Base-by-base conservation (phyloP, 1,140 invertebrate species). In the Lerema accius region DNA sequence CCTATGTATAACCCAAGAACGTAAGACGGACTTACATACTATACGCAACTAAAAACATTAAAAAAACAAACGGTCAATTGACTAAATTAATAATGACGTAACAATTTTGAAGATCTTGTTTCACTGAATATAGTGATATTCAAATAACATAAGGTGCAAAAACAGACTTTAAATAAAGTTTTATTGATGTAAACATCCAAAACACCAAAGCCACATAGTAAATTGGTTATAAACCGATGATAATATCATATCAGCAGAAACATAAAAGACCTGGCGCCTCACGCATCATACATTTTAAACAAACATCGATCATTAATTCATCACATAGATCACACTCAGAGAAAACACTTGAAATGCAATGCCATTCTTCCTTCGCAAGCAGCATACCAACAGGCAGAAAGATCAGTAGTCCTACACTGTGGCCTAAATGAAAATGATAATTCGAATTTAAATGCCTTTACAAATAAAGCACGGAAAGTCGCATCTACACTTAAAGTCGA, bases 381-480 rank as follows among this genome's bases (percentile, higher is more conserved):
- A 39, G 74, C 68, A 77, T 76, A 79, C 69, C 51, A 74, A 78
- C 56, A 61, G 51, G 42, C 64, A 59, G 48, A 60, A 48, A 63
- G 58, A 63, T 53, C 49, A 32, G 13, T 53, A 46, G 28, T 40
- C 35, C 11, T 50, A 35, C 42, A 66, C 65, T 49, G 56, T 67
- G 62, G 68, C 62, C 63, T 65, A 67, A 71, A 72, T 65, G 62
- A 78, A 80, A 80, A 76, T 76, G 75, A 78, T 71, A 73, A 80
- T 62, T 68, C 68, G 65, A 69, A 71, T 65, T 53, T 64, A 78
- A 76, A 73, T 69, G 67, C 64, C 73, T 46, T 50, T 72, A 71
- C 75, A 78, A 78, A 80, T 78, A 70, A 77, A 63, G 63, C 69
- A 67, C 63, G 45, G 60, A 80, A 80, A 87, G 82, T 84, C 83